Evolutionary conservation across 2,888 invertebrate species (phyloP).

Genomic region (Zaprionus lineosus): DNA sequence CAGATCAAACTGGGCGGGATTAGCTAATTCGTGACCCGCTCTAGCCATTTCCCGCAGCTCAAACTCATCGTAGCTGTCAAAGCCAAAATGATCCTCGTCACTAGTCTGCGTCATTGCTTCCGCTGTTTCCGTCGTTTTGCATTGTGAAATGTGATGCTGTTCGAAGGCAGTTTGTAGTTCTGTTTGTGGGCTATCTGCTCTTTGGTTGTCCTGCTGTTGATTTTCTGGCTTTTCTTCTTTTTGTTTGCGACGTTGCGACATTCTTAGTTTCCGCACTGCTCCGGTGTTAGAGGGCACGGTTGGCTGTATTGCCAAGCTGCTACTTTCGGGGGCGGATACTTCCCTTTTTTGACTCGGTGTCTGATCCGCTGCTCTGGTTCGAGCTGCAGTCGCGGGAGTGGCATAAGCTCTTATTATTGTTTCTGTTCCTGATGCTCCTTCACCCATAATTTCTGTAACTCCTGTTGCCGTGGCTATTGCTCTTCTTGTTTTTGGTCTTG

Average conservation of each 20-base stretch:
- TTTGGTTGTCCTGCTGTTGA: too few relatives aligned
- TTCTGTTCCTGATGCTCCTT: too few relatives aligned
- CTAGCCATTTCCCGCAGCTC: slow-evolving; percentile 95
- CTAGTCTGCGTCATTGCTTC: slow-evolving; percentile 76
- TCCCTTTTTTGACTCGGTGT: slow-evolving; percentile 75
- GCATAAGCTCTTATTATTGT: too few relatives aligned
- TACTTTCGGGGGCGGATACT: slow-evolving; percentile 79
- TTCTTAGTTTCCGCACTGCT: slow-evolving; percentile 68
- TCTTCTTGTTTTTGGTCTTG: slow-evolving; percentile 19
- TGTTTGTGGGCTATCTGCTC: slow-evolving; percentile 56
- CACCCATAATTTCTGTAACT: too few relatives aligned
- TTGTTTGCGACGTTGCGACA: slow-evolving; percentile 71
- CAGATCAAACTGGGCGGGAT: slow-evolving; percentile 97
- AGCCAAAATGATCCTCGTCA: slow-evolving; percentile 50
- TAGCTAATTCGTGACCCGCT: slow-evolving; percentile 97
- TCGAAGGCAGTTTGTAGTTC: slow-evolving; percentile 75
- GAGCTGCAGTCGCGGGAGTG: too few relatives aligned
- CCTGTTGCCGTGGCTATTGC: too few relatives aligned
- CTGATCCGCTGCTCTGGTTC: slow-evolving; percentile 63
- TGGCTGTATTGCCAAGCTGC: slow-evolving; percentile 79
- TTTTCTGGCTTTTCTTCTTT: slow-evolving; percentile 54
- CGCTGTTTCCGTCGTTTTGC: slow-evolving; percentile 69
- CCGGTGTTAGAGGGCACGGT: slow-evolving; percentile 81
- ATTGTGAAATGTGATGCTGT: slow-evolving; percentile 74
- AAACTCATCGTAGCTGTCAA: slow-evolving; percentile 87